These are phyloP conservation scores for Engystomops pustulosus DNA, from an alignment of 2,113 vertebrate species.

Conservation along the genomic window DNA sequence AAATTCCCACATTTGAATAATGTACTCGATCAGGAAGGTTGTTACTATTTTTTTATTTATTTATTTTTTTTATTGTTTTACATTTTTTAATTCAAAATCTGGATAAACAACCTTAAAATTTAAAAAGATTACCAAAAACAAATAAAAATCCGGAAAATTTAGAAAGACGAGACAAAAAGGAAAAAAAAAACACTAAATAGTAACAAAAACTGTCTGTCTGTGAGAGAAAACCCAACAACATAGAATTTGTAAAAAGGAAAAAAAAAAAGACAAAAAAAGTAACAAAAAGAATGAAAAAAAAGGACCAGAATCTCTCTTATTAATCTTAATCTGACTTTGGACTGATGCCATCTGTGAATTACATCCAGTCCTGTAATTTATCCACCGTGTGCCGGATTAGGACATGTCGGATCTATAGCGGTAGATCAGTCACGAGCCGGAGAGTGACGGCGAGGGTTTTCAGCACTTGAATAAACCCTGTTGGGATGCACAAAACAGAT, in stretches of 20 bases:
- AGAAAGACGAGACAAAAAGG: too few relatives aligned
- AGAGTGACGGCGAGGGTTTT: conserved; percentile 39
- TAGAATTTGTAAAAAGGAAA: not conserved
- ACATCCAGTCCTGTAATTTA: conserved; percentile 49
- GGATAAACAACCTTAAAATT: too few relatives aligned
- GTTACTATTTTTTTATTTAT: too few relatives aligned
- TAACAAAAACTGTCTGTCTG: not conserved
- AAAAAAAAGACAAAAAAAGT: not conserved
- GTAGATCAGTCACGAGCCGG: conserved; percentile 43
- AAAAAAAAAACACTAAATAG: too few relatives aligned
- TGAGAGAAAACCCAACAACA: not conserved
- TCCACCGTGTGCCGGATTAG: conserved; percentile 41
- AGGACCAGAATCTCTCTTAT: not conserved
- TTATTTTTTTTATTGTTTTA: too few relatives aligned
- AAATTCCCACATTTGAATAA: too few relatives aligned
- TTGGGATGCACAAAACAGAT: conserved; percentile 58
- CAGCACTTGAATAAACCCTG: conserved; percentile 56
- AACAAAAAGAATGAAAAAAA: not conserved
- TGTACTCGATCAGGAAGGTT: too few relatives aligned
- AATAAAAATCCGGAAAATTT: too few relatives aligned
- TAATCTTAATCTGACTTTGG: conserved; percentile 15
- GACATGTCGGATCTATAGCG: conserved; percentile 38
- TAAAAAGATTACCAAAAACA: too few relatives aligned
- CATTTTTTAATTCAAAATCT: too few relatives aligned
- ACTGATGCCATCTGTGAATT: conserved; percentile 50